phyloP scores from a whole-genome alignment of 2,113 vertebrate genomes.

The Cryptoleucopteryx plumbea region DNA sequence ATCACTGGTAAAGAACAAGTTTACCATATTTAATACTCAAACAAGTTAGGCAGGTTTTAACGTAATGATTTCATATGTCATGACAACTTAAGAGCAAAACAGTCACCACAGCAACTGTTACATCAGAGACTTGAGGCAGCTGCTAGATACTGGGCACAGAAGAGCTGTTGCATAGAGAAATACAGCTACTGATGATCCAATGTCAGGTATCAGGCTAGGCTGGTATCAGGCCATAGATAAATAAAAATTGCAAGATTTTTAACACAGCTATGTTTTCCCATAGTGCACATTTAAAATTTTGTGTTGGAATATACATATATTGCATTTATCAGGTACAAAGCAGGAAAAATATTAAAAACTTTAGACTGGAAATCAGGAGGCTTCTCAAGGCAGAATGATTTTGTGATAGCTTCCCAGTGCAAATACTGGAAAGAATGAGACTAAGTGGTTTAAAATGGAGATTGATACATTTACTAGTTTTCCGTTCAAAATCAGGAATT shows the following conservation, averaged over 20 bases:
- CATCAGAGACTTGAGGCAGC: background rate
- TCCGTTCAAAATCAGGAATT: background rate
- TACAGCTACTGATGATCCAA: background rate
- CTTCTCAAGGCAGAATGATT: too few relatives aligned
- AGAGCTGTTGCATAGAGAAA: background rate
- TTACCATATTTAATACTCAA: background rate
- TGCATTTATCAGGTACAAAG: background rate
- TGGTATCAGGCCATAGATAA: background rate
- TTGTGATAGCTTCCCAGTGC: too few relatives aligned
- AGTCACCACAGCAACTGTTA: background rate
- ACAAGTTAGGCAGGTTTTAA: slow-evolving; percentile 45
- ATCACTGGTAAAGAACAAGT: background rate
- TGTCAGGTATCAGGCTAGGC: background rate
- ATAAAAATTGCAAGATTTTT: background rate
- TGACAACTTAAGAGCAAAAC: background rate
- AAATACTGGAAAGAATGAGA: too few relatives aligned
- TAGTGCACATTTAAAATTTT: background rate
- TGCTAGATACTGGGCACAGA: background rate
- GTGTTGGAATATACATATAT: background rate
- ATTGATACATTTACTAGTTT: background rate
- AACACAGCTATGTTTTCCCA: background rate
- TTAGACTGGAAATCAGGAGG: too few relatives aligned
- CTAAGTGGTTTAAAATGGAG: background rate
- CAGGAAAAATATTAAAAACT: background rate
- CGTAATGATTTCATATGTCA: background rate